These are phyloP conservation scores for Diploscapter pachys DNA, from an alignment of 1,140 invertebrate species.

Conservation along the genomic window DNA sequence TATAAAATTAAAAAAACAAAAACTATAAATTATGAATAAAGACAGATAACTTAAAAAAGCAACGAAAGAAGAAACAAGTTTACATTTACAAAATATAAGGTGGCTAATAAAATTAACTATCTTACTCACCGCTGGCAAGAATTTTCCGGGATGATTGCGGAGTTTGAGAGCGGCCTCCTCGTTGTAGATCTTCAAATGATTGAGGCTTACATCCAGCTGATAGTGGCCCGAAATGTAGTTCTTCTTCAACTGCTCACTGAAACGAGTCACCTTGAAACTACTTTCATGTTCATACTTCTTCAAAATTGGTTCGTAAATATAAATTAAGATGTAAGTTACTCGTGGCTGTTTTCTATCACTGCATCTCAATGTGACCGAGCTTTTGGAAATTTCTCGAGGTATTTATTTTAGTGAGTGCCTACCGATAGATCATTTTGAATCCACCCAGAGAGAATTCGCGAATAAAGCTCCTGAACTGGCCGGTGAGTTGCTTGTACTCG, in stretches of 20 bases:
- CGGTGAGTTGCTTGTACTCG: conserved; percentile 73
- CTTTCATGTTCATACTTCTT: not conserved
- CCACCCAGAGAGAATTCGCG: conserved; percentile 91
- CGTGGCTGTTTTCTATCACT: too few relatives aligned
- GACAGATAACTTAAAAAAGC: not conserved
- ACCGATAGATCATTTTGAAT: conserved; percentile 95
- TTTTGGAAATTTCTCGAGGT: not conserved
- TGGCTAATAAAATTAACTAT: not conserved
- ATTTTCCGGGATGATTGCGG: conserved; percentile 84
- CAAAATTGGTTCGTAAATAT: too few relatives aligned
- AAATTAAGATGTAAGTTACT: too few relatives aligned
- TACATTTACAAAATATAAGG: not conserved
- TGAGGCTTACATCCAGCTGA: conserved; percentile 85
- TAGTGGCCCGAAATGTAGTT: conserved; percentile 89
- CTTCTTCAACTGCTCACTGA: conserved; percentile 82
- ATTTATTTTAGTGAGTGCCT: conserved; percentile 26
- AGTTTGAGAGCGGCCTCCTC: conserved; percentile 87
- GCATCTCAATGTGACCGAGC: conserved; percentile 1
- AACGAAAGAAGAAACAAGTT: not conserved
- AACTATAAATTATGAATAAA: conserved; percentile 18
- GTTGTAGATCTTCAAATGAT: conserved; percentile 90
- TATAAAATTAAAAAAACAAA: not conserved
- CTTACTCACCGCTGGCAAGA: conserved; percentile 74
- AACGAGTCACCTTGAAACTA: conserved; percentile 45
- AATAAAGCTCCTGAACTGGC: conserved; percentile 91